Percentiles rank a stretch among this genome's conserved stretches.
Conservation (phyloP, 2,113 vertebrate genomes). For the Nansenia antarctica region DNA sequence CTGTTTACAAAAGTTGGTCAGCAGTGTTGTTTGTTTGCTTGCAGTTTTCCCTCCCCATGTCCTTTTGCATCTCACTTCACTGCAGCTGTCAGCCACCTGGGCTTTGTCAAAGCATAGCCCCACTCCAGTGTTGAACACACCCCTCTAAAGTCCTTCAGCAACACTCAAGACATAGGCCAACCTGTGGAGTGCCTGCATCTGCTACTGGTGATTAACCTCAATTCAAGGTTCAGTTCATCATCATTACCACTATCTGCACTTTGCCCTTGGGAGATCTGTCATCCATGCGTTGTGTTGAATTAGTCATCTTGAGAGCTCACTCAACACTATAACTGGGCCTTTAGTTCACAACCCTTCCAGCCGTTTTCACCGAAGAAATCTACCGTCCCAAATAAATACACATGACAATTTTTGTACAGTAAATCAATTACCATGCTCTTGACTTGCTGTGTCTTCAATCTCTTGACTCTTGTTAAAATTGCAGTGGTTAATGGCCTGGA, state of each 20-base stretch:
- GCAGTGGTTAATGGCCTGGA: neutral
- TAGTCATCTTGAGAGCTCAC: neutral
- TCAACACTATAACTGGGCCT: neutral
- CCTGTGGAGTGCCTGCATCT: neutral
- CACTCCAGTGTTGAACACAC: neutral
- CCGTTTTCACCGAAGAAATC: neutral
- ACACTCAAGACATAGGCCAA: neutral
- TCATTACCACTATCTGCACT: neutral
- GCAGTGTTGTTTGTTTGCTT: neutral
- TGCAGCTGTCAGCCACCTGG: neutral
- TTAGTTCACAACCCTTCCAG: neutral
- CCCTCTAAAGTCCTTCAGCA: neutral
- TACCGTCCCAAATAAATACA: neutral
- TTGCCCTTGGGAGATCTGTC: neutral
- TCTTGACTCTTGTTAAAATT: neutral
- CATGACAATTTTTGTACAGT: neutral
- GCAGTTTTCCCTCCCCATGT: neutral
- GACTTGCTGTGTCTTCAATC: neutral
- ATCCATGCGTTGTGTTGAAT: neutral
- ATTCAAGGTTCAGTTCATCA: slow-evolving; percentile 12
- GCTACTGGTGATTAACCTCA: slow-evolving; percentile 2
- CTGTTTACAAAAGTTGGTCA: neutral
- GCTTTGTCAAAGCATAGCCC: neutral
- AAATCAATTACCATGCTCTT: slow-evolving; percentile 4
- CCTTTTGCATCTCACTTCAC: neutral